These are phyloP conservation scores for Copidosoma aretas DNA, from an alignment of 2,888 invertebrate species.

Conservation along the genomic window DNA sequence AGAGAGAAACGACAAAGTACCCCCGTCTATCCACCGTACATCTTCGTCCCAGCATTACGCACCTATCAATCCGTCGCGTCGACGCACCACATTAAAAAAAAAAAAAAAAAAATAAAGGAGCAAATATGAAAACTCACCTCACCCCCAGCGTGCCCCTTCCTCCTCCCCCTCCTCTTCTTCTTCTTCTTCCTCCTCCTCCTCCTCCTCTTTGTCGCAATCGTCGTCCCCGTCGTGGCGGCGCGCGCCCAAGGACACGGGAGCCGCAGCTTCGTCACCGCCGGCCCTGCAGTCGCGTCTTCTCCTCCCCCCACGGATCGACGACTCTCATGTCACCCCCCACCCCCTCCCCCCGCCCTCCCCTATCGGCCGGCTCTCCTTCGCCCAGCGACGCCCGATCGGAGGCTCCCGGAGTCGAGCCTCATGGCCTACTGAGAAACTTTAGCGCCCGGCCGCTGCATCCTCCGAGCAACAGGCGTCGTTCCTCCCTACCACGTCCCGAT, in stretches of 20 bases:
- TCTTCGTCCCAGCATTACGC: not conserved
- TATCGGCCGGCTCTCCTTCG: not conserved
- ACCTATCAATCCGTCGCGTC: not conserved
- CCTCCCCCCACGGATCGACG: not conserved
- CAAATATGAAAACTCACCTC: not conserved
- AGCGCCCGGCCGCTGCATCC: not conserved
- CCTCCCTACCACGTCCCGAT: not conserved
- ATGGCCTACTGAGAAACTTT: too few species aligned
- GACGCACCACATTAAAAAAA: not conserved
- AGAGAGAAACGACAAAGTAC: not conserved
- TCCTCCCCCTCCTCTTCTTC: not conserved
- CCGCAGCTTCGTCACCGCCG: slow-evolving; percentile 7
- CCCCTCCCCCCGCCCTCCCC: slow-evolving; percentile 7
- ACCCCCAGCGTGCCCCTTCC: not conserved
- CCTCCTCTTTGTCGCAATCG: not conserved
- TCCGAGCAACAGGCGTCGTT: slow-evolving; percentile 28
- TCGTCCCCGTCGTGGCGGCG: not conserved
- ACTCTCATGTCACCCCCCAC: not conserved
- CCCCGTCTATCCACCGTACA: not conserved
- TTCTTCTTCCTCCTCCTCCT: not conserved
- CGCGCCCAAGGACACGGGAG: not conserved
- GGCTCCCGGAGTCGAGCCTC: too few species aligned
- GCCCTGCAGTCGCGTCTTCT: slow-evolving; percentile 16
- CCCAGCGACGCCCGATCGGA: too few species aligned
- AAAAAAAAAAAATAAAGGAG: not conserved